Base-by-base conservation (phyloP, 2,113 vertebrate species). In the Seriola quinqueradiata region DNA sequence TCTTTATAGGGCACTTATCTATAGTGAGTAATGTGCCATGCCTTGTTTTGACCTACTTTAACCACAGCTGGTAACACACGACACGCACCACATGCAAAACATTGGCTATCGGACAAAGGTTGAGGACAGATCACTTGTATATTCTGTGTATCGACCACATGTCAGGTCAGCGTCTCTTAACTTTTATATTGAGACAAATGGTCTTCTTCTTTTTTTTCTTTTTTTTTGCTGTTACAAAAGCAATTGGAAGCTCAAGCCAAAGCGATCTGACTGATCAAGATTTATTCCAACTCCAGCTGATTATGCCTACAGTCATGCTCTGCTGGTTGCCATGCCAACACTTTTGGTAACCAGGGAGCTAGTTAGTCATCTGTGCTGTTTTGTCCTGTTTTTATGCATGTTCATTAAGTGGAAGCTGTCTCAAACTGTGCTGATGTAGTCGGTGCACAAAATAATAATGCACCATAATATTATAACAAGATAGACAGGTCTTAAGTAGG, bases 241-340 rank as follows among this genome's bases (percentile, higher is more conserved):
- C 14, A 46, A 81, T 58, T 42, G 7, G 70, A 63, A 57, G 40
- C 68, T 48, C 23, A 42, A 70, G 79, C 25, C 44, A 60, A 28
- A 57, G 28, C 48, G 28, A 40, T 73, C 48, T 60, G 80, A 77
- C 66, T 52, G 74, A 66, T 85, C 75, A 77, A 78, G 59, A 75
- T 80, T 70, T 82, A 67, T 48, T 84, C 66, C 54, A 63, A 55
- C 81, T 38, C 50, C 34, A 38, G 32, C 58, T 63, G 55, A 87
- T 81, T 50, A 77, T 75, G 75, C 81, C 66, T 52, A 59, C 68
- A 69, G 82, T 76, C 75, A 67, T 66, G 81, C 74, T 75, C 85
- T 79, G 75, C 52, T 50, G 70, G 88, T 87, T 89, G 76, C 78
- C 70, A 81, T 90, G 87, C 40, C 78, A 82, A 89, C 87, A 55